Conservation (phyloP, 2,888 invertebrate genomes). For the Drosophila ustulata region DNA sequence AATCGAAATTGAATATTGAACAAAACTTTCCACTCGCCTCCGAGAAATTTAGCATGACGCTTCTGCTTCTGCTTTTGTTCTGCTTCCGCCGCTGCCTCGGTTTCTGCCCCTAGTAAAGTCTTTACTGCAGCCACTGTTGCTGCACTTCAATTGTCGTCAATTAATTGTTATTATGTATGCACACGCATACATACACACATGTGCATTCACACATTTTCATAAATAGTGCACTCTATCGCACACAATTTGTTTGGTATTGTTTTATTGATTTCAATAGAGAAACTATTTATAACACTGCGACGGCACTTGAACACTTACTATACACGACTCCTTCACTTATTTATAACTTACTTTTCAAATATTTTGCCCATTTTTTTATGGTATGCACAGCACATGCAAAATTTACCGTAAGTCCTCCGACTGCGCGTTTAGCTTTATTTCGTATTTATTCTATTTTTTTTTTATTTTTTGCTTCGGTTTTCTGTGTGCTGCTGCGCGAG, state of each 20-base stretch:
- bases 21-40: slow-evolving; percentile 76
- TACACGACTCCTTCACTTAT: not conserved
- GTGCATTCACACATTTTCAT: slow-evolving; percentile 13
- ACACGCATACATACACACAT: slow-evolving; percentile 15
- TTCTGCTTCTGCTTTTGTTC: slow-evolving; percentile 9
- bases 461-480: not conserved
- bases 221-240: slow-evolving; percentile 42
- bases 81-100: not conserved
- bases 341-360: not conserved
- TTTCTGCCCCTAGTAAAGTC: not conserved
- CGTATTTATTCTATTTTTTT: slow-evolving; percentile 20
- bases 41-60: slow-evolving; percentile 48
- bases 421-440: slow-evolving; percentile 13
- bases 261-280: slow-evolving; percentile 50
- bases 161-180: slow-evolving; percentile 60
- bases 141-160: slow-evolving; percentile 75
- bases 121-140: not conserved
- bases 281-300: slow-evolving; percentile 41
- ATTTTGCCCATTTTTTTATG: slow-evolving; percentile 13
- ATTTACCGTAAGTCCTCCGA: slow-evolving; percentile 47
- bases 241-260: slow-evolving; percentile 37
- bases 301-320: slow-evolving; percentile 32
- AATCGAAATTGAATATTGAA: slow-evolving; percentile 59
- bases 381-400: slow-evolving; percentile 26
- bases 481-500: slow-evolving; percentile 56